Percentiles rank a stretch among this genome's conserved stretches.
phyloP scores from a whole-genome alignment of 2,888 invertebrate genomes.

The Nipponacmea schrenckii region DNA sequence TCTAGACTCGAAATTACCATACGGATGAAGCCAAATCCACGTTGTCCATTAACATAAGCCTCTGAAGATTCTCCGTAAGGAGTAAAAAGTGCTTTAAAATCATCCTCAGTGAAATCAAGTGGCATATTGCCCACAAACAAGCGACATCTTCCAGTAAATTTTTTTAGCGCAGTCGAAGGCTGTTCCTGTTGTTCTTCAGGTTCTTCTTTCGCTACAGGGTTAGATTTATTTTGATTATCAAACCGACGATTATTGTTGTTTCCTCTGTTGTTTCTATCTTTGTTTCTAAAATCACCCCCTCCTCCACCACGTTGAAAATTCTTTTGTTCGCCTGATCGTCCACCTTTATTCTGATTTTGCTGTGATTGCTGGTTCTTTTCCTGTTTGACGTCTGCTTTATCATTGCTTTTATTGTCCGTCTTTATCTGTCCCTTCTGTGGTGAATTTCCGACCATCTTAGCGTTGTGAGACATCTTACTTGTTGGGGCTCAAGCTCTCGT shows the following conservation, averaged over 20 bases:
- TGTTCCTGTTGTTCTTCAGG: background rate
- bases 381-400: background rate
- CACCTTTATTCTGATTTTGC: constrained; percentile 12
- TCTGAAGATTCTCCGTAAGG: constrained; percentile 92
- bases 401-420: background rate
- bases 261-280: background rate
- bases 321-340: constrained; percentile 11
- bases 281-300: background rate
- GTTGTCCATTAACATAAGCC: constrained; percentile 91
- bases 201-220: background rate
- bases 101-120: constrained; percentile 87
- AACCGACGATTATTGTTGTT: background rate
- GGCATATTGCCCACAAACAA: constrained; percentile 95
- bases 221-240: background rate
- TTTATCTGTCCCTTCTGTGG: constrained; percentile 8
- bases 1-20: constrained; percentile 76
- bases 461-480: background rate
- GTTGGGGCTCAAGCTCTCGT: background rate
- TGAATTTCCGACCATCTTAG: constrained; percentile 5
- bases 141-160: constrained; percentile 81
- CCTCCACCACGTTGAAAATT: constrained; percentile 2
- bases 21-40: constrained; percentile 96
- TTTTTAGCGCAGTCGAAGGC: constrained; percentile 37
- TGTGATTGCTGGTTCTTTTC: background rate
- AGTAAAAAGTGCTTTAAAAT: constrained; percentile 85